Evolutionary conservation across 2,888 invertebrate genomes (phyloP).

Genomic region (Lasioglossum figueresi): DNA sequence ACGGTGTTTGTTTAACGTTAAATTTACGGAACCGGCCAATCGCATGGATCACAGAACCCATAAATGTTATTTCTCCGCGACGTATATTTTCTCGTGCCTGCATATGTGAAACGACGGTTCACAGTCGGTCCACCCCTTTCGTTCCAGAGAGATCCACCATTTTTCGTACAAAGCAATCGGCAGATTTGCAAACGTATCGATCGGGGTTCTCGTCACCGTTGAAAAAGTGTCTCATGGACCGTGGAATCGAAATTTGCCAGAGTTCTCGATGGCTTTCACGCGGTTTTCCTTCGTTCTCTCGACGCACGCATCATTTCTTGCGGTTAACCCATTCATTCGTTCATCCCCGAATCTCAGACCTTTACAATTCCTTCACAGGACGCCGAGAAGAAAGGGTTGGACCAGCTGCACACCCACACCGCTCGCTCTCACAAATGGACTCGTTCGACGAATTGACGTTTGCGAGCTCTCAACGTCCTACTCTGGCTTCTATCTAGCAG

Average conservation of each 20-base stretch:
- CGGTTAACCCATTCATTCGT: conserved; percentile 57
- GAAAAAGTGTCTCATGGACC: conserved; percentile 44
- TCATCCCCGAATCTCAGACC: conserved; percentile 25
- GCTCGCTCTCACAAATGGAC: conserved; percentile 55
- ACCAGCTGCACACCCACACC: conserved; percentile 65
- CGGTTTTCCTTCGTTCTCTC: conserved; percentile 31
- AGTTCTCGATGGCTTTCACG: conserved; percentile 42
- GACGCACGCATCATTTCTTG: conserved; percentile 46
- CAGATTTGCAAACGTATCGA: conserved; percentile 22
- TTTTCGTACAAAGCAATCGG: conserved; percentile 8
- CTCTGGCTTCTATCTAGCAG: background rate
- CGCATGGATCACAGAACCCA: background rate
- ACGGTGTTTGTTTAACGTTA: background rate
- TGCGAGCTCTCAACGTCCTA: conserved; percentile 44
- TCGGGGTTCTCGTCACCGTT: background rate
- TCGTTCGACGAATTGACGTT: conserved; percentile 66
- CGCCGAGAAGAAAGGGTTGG: conserved; percentile 57
- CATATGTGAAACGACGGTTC: background rate
- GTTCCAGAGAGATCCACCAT: conserved; percentile 2
- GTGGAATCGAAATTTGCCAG: conserved; percentile 49
- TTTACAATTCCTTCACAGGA: conserved; percentile 30
- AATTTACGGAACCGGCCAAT: background rate
- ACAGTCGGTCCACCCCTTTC: background rate
- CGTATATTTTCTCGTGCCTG: background rate
- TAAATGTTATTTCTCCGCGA: background rate